These are phyloP conservation scores for Lutraria rhynchaena DNA, from an alignment of 1,140 invertebrate genomes.

Conservation along the genomic window DNA sequence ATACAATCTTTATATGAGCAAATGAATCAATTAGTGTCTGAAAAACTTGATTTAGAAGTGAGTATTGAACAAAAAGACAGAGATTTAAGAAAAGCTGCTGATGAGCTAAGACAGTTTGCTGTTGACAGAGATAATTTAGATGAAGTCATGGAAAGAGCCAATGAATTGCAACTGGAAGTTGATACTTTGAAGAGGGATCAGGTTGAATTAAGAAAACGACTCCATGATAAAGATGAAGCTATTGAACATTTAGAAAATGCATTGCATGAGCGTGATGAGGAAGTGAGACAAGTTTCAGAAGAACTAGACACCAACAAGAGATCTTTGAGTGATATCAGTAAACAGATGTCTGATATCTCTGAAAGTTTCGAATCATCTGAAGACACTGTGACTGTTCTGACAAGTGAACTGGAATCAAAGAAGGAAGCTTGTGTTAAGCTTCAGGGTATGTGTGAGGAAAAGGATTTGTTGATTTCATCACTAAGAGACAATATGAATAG, in stretches of 20 bases:
- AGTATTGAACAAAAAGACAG: slow-evolving; percentile 50
- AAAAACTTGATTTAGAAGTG: slow-evolving; percentile 51
- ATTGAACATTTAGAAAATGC: slow-evolving; percentile 55
- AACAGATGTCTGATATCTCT: slow-evolving; percentile 42
- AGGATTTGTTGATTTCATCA: slow-evolving; percentile 43
- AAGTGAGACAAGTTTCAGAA: slow-evolving; percentile 28
- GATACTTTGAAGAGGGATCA: slow-evolving; percentile 31
- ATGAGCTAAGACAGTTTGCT: slow-evolving; percentile 50
- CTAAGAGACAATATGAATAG: slow-evolving; percentile 45
- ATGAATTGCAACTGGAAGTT: slow-evolving; percentile 39
- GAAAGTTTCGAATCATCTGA: slow-evolving; percentile 37
- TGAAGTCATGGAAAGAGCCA: slow-evolving; percentile 30
- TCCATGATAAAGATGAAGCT: slow-evolving; percentile 57
- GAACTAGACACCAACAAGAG: slow-evolving; percentile 51
- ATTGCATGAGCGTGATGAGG: slow-evolving; percentile 48
- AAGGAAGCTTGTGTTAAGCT: slow-evolving; percentile 44
- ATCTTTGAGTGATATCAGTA: slow-evolving; percentile 51
- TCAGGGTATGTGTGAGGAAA: slow-evolving; percentile 32
- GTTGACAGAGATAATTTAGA: slow-evolving; percentile 48
- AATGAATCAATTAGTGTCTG: slow-evolving; percentile 55
- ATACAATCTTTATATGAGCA: slow-evolving; percentile 54
- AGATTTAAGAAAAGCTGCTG: slow-evolving; percentile 52
- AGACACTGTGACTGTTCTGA: slow-evolving; percentile 16
- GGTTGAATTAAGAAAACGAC: slow-evolving; percentile 13
- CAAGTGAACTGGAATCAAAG: slow-evolving; percentile 27